A percentile compares a stretch with the other conserved stretches of the same genome.
These are phyloP conservation scores for Temnothorax ravouxi DNA, from an alignment of 2,888 invertebrate genomes.

Conservation along the genomic window DNA sequence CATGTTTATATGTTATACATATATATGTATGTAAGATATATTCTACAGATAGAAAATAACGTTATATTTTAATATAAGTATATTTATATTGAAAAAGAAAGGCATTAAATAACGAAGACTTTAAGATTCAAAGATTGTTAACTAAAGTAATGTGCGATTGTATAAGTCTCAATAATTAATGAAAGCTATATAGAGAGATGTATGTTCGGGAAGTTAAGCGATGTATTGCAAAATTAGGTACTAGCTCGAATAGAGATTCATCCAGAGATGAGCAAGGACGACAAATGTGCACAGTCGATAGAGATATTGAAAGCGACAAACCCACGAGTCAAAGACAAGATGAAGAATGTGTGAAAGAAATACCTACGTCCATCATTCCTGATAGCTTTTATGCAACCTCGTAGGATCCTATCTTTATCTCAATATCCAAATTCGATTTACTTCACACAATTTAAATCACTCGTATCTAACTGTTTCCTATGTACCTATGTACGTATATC, in stretches of 20 bases:
- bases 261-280: conserved; percentile 65
- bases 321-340: conserved; percentile 75
- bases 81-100: conserved; percentile 3
- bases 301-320: conserved; percentile 69
- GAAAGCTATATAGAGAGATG: not conserved
- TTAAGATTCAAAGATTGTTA: not conserved
- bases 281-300: conserved; percentile 70
- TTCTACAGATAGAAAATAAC: conserved; percentile 5
- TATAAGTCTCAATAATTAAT: not conserved
- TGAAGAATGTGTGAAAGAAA: conserved; percentile 67
- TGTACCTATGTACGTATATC: not conserved
- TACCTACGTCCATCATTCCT: conserved; percentile 60
- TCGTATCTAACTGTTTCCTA: not conserved
- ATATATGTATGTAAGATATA: not conserved
- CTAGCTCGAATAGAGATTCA: conserved; percentile 74
- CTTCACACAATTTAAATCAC: not conserved
- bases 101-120: not conserved
- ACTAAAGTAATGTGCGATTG: not conserved
- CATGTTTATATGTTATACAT: too few species aligned
- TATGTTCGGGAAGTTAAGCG: not conserved
- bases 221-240: conserved; percentile 71
- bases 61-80: not conserved
- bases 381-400: conserved; percentile 63
- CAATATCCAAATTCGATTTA: not conserved
- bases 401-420: conserved; percentile 31